phyloP scores from a whole-genome alignment of 2,888 invertebrate genomes.

The Seladonia tumulorum region DNA sequence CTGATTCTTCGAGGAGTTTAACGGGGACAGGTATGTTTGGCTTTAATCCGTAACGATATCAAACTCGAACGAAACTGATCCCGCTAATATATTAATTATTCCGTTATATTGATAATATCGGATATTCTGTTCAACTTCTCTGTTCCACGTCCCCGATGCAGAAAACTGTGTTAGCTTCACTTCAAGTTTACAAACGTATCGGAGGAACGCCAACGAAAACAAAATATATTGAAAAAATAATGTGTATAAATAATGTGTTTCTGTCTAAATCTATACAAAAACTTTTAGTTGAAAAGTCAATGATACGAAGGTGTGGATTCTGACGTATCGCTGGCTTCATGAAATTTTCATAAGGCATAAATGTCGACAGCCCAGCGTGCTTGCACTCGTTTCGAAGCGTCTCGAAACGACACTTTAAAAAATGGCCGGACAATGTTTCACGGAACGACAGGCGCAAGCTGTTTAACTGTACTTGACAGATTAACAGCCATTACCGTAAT shows the following conservation, averaged over 20 bases:
- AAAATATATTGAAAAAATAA: too few species aligned
- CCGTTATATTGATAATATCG: neutral
- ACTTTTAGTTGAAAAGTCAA: too few species aligned
- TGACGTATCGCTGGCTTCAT: neutral
- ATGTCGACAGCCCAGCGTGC: neutral
- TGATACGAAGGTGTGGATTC: too few species aligned
- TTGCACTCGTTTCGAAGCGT: neutral
- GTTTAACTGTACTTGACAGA: constrained; percentile 46
- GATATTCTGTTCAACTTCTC: neutral
- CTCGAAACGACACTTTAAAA: neutral
- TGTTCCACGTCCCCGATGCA: neutral
- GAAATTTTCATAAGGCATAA: neutral
- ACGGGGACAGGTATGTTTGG: constrained; percentile 49
- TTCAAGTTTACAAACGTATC: too few species aligned
- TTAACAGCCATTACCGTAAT: constrained; percentile 47
- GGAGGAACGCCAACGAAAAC: too few species aligned
- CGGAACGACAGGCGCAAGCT: constrained; percentile 25
- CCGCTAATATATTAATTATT: neutral
- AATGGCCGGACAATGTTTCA: neutral
- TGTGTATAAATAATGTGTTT: too few species aligned
- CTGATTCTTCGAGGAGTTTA: constrained; percentile 40
- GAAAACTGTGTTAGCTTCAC: neutral
- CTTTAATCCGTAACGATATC: constrained; percentile 43
- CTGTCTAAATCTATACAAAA: too few species aligned
- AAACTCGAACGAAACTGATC: constrained; percentile 29